A percentile compares a stretch with the other conserved stretches of the same genome.
These are phyloP conservation scores for Chrysaora quinquecirrha DNA, from an alignment of 30 jellyfish, hydroid and myxozoan species.

Conservation along the genomic window DNA sequence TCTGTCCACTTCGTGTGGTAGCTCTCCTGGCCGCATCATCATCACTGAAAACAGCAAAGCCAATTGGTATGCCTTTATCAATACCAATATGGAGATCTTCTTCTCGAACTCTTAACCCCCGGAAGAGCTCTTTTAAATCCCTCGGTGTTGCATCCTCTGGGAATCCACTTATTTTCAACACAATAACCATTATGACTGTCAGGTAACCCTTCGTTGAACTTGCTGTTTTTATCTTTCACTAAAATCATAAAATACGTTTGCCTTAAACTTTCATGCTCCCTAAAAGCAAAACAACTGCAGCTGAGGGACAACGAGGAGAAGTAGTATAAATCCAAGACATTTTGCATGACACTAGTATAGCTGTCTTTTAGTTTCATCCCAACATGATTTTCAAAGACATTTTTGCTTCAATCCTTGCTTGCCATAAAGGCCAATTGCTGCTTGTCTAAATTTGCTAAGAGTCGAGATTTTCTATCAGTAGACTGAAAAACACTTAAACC, in stretches of 20 bases:
- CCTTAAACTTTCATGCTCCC: no score
- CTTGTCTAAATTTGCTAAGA: no score
- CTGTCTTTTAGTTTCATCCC: no score
- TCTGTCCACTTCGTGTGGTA: constrained; percentile 69
- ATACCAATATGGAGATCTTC: constrained; percentile 83
- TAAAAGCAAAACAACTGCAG: no score
- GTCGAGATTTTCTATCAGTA: no score
- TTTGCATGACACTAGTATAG: no score
- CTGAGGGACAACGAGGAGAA: neutral
- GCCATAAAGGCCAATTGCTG: no score
- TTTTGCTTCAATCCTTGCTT: no score
- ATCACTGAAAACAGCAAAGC: constrained; percentile 78
- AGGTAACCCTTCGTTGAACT: neutral
- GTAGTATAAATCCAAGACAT: no score
- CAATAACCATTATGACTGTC: constrained; percentile 61
- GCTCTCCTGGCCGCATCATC: constrained; percentile 93
- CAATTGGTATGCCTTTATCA: constrained; percentile 73
- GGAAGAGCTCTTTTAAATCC: constrained; percentile 81
- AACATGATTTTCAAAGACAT: no score
- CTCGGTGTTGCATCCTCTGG: constrained; percentile 68
- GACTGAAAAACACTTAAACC: no score
- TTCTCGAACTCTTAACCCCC: constrained; percentile 77
- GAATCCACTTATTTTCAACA: constrained; percentile 61
- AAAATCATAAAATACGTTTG: neutral
- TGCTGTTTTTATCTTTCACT: neutral